Evolutionary conservation across 2,888 invertebrate genomes (phyloP), one percentile per base, ranked within the genome.

Genomic region (Ommatoiulus sabulosus): DNA sequence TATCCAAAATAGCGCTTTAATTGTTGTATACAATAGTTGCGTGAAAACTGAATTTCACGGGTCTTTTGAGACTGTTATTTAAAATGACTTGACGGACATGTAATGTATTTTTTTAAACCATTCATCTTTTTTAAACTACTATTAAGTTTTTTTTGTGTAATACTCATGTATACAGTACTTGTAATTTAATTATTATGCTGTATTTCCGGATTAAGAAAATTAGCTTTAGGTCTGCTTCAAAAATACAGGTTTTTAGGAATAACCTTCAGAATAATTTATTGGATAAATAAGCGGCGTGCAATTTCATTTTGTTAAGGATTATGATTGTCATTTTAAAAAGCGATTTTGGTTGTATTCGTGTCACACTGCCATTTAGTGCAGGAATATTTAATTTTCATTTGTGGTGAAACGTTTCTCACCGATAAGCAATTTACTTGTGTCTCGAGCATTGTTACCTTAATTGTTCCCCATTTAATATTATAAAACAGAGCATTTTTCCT

Each of bases 131-230:
- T 80, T 24, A 35, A 80, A 12, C 8, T 35, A 12, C 0, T 12
- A 24, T 43, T 80, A 43, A 35, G 4, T 10, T 35, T 8, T 72
- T 57, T 80, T 24, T 43, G 35, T 43, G 8, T 20, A 63, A 63
- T 72, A 35, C 4, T 35, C 12, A 35, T 43, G 8, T 15, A 15
- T 52, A 15, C 52, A 52, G 10, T 35, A 35, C 35, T 1, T 35
- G 35, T 35, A 35, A 35, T 0, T 12, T 52, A 52, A 52, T 52
- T 52, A 52, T 15, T 43, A 80, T 35, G 35, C 35, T 35, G 2
- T 3, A 80, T 80, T 80, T 80, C 80, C 80, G 80, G 80, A 24
- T 72, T 15, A 80, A 43, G 80, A 80, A 35, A 80, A 15, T 35
- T 80, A 3, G 12, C 15, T 15, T 80, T 12, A 72, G 15, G 80